These are phyloP conservation scores for Coenobita brevimanus DNA, from an alignment of 1,140 invertebrate genomes.

Conservation along the genomic window DNA sequence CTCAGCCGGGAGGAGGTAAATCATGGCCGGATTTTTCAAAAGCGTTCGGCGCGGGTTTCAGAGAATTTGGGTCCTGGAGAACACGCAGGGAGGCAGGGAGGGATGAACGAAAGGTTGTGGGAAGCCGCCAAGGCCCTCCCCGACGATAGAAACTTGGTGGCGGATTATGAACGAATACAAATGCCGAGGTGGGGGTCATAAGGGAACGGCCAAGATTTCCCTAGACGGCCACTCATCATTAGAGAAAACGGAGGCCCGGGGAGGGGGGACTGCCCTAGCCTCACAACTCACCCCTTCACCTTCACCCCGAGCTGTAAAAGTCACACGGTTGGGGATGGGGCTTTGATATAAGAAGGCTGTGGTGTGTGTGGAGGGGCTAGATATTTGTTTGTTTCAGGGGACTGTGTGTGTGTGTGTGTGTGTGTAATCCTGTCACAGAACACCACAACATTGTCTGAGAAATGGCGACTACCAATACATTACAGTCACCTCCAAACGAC, in stretches of 20 bases:
- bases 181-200: slow-evolving; percentile 36
- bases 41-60: neutral
- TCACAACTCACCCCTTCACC: neutral
- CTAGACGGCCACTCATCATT: slow-evolving; percentile 58
- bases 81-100: no score
- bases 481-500: no score
- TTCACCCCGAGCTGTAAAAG: slow-evolving; percentile 31
- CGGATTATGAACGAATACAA: slow-evolving; percentile 63
- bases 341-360: no score
- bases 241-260: slow-evolving; percentile 47
- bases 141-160: neutral
- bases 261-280: slow-evolving; percentile 17
- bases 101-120: neutral
- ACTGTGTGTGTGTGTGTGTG: no score
- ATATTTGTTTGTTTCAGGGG: no score
- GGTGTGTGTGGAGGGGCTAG: no score
- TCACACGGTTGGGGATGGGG: neutral
- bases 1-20: slow-evolving; percentile 5
- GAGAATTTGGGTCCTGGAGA: neutral
- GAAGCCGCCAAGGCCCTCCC: no score
- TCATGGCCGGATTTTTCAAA: slow-evolving; percentile 17
- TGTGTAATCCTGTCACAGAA: no score
- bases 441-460: no score
- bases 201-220: slow-evolving; percentile 57
- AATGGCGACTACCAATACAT: no score